Evolutionary conservation across 2,888 invertebrate species (phyloP), one percentile per base, ranked within the genome.

Genomic region (Tanytarsus gracilentus): DNA sequence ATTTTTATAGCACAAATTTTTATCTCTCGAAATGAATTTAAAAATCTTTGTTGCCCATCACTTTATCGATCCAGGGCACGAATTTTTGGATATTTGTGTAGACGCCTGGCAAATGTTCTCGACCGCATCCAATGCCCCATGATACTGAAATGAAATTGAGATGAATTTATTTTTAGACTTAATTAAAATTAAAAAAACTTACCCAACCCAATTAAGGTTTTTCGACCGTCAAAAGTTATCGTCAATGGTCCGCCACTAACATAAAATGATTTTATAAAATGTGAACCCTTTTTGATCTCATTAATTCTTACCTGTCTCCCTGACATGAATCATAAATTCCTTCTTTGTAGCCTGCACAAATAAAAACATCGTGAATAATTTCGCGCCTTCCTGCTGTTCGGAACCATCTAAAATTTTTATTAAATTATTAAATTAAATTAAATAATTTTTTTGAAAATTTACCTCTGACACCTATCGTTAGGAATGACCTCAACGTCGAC

Each of bases 31-130:
- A 48, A 29, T 30, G 14, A 64, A 72, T 72, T 69, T 70, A 67
- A 63, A 68, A 72, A 50, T 74, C 74, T 29, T 73, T n/a, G n/a
- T n/a, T 73, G 63, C 71, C 72, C 76, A 90, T 82, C 26, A 90
- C 84, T 75, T 89, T 88, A 68, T 89, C 88, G 55, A 92, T 85
- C 92, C 92, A 92, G 18, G 91, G 90, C 65, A 91, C 89, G 70
- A 92, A 93, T 71, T 88, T 88, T 70, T 92, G 91, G 69, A 93
- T 90, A 68, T 93, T 92, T 1, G 93, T 93, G 69, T 93, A 93
- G 4, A 93, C 92, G 2, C 92, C 92, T 0, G 93, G 93, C 6
- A 93, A 73, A 67, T 92, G 91, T 67, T 92, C 91, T 1, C 92
- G 77, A 0, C 92, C 93, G 67, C 93, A 93, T 9, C 91, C 91